Base-by-base conservation (phyloP, 2,797 vertebrate species). In the Gymnodraco acuticeps region DNA sequence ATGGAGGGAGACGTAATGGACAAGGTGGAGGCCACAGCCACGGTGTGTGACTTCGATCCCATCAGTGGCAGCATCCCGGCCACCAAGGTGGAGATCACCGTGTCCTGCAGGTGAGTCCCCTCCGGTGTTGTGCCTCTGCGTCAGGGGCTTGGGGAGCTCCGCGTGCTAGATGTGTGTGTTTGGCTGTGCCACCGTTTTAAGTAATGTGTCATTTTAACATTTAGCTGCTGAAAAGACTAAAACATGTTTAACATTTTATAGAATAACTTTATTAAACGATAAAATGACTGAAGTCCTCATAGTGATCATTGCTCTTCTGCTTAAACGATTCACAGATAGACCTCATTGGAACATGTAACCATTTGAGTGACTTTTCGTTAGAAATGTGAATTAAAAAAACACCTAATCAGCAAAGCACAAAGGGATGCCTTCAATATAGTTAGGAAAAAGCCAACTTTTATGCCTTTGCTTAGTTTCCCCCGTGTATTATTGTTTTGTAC, bases 21-120 rank as follows among this genome's bases (percentile, higher is more conserved):
- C 91, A 96, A 95, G 88, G 92, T 95, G 80, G 96, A 96, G 88
- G 96, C 96, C 90, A 97, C 96, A 94, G 96, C 96, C 75, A 96
- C 95, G 74, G 94, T 97, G 88, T 91, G 93, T 73, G 95, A 95
- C 90, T 96, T 97, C 88, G 97, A 97, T 87, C 95, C 96, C 41
- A 93, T 96, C 81, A 93, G 94, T 51, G 96, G 95, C 72, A 96
- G 94, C 93, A 96, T 97, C 86, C 97, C 97, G 38, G 96, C 97
- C 87, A 98, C 97, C 84, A 98, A 97, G 84, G 97, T 99, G 93
- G 97, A 99, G 94, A 95, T 98, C 91, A 97, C 96, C 64, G 97
- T 98, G 78, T 99, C 97, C 42, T 98, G 97, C 97, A 98, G 97
- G 97, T 98, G 90, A 92, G 88, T 70, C 70, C 63, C 3, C 53